phyloP scores from a whole-genome alignment of 2,888 invertebrate species.

The Habroteleia sp. region DNA sequence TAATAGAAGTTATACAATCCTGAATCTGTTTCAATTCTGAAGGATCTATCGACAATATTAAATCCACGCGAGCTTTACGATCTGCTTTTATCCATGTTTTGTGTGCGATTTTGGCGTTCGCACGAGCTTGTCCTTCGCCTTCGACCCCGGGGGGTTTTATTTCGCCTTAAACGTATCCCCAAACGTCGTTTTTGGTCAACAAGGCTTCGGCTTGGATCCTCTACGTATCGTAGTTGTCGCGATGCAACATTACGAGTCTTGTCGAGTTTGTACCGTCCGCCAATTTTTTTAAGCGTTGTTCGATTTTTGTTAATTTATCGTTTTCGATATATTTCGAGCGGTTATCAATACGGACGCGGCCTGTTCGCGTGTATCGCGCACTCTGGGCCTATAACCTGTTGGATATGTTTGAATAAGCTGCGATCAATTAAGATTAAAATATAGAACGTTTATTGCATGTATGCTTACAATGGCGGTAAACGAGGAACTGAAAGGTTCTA shows the following conservation, averaged over 20 bases:
- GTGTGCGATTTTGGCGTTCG: background rate
- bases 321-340: background rate
- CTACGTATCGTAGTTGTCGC: constrained; percentile 5
- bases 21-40: constrained; percentile 14
- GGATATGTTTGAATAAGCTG: background rate
- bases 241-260: constrained; percentile 1
- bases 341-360: constrained; percentile 2
- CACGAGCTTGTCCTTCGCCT: background rate
- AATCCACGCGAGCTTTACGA: constrained; percentile 16
- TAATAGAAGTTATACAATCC: constrained; percentile 10
- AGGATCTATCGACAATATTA: constrained; percentile 14
- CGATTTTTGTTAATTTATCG: constrained; percentile 1
- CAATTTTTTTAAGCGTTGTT: background rate
- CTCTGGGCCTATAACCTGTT: constrained; percentile 9
- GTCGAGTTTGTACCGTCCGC: constrained; percentile 6
- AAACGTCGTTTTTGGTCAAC: constrained; percentile 1
- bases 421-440: background rate
- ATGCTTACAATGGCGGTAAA: background rate
- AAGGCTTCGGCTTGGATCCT: constrained; percentile 5
- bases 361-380: background rate
- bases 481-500: background rate
- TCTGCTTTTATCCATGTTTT: constrained; percentile 7
- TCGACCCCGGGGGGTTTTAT: background rate
- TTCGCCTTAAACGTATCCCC: constrained; percentile 6
- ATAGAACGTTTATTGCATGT: background rate